Percentiles rank a stretch among this genome's conserved stretches.
phyloP scores from a whole-genome alignment of 2,888 invertebrate genomes.

The Cosmopolites sordidus region DNA sequence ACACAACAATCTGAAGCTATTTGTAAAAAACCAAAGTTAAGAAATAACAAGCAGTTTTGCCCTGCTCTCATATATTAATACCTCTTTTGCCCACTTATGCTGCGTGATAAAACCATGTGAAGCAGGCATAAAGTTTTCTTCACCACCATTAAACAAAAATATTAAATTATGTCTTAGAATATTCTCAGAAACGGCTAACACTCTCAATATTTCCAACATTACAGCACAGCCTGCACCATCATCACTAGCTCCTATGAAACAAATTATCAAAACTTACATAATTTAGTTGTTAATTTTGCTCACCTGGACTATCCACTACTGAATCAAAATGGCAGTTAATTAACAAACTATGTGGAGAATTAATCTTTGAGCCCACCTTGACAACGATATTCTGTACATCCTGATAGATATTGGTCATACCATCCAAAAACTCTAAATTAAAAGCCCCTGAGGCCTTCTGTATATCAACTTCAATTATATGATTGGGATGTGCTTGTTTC shows the following conservation, averaged over 20 bases:
- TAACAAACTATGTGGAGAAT: slow-evolving; percentile 57
- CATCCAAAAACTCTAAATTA: slow-evolving; percentile 64
- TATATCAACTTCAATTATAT: slow-evolving; percentile 54
- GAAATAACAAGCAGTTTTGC: too few species aligned
- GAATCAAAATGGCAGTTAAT: slow-evolving; percentile 78
- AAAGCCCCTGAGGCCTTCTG: slow-evolving; percentile 66
- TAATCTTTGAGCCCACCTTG: slow-evolving; percentile 56
- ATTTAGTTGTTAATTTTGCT: slow-evolving; percentile 26
- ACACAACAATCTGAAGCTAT: too few species aligned
- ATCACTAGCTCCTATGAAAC: slow-evolving; percentile 78
- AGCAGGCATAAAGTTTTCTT: slow-evolving; percentile 84
- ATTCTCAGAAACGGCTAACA: slow-evolving; percentile 57
- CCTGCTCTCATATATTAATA: too few species aligned
- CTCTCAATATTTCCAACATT: slow-evolving; percentile 76
- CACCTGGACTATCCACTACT: slow-evolving; percentile 69
- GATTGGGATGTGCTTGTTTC: slow-evolving; percentile 48
- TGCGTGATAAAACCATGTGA: slow-evolving; percentile 90
- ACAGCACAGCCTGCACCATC: slow-evolving; percentile 86
- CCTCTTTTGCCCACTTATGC: slow-evolving; percentile 74
- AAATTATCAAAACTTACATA: too few species aligned
- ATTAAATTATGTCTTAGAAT: slow-evolving; percentile 71
- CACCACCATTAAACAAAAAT: slow-evolving; percentile 86
- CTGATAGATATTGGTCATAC: slow-evolving; percentile 68
- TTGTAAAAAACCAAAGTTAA: too few species aligned
- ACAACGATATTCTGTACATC: slow-evolving; percentile 66